phyloP scores from a whole-genome alignment of 1,140 invertebrate genomes.

The Polyergus mexicanus region DNA sequence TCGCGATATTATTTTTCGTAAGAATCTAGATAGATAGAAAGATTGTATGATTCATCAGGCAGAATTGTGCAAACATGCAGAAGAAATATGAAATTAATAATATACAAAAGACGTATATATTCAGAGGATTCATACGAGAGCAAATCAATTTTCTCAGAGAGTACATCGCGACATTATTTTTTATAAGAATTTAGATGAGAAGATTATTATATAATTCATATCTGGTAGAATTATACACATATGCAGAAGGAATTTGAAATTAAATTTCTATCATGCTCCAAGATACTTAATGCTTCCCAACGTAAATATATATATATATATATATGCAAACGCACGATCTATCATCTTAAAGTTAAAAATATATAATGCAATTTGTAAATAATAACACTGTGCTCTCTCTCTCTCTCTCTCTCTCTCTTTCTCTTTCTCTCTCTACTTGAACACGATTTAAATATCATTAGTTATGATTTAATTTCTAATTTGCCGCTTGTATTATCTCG shows the following conservation, averaged over 20 bases:
- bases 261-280: background rate
- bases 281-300: background rate
- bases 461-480: constrained; percentile 3
- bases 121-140: background rate
- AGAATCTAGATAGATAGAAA: background rate
- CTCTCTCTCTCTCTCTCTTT: too few species aligned
- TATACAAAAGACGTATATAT: too few species aligned
- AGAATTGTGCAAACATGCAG: background rate
- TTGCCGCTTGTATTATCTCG: background rate
- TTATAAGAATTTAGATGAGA: background rate
- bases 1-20: background rate
- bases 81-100: background rate
- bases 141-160: background rate
- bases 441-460: constrained; percentile 6
- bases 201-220: background rate
- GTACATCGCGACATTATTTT: background rate
- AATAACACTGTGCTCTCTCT: too few species aligned
- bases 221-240: background rate
- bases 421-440: background rate
- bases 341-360: background rate
- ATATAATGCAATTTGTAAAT: background rate
- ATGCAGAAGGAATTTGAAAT: background rate
- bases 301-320: too few species aligned
- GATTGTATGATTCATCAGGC: background rate
- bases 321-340: background rate